Percentiles rank a stretch among this genome's conserved stretches.
phyloP scores from a whole-genome alignment of 1,140 invertebrate genomes.

The Papilio polytes region DNA sequence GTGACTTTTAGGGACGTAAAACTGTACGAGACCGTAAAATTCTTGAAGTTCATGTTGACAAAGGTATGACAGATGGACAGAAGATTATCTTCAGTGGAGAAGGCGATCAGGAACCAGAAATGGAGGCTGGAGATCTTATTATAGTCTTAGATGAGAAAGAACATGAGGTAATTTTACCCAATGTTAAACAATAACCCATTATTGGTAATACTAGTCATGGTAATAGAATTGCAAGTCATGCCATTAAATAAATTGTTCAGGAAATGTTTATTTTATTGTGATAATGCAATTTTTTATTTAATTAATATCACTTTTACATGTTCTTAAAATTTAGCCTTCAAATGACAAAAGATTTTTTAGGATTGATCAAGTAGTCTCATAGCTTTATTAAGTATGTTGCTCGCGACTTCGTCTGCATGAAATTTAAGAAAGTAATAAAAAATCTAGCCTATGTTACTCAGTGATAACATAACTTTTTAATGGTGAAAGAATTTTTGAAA shows the following conservation, averaged over 20 bases:
- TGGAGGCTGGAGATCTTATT: constrained; percentile 97
- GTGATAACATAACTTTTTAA: no score
- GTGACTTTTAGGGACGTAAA: constrained; percentile 89
- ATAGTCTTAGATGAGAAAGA: constrained; percentile 99
- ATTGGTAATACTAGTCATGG: background rate
- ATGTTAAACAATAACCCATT: background rate
- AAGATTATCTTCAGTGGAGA: constrained; percentile 98
- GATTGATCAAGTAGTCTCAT: no score
- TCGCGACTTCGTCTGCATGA: no score
- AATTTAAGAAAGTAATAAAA: no score
- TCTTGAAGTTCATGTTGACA: constrained; percentile 98
- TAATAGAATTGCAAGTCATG: background rate
- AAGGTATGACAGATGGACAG: constrained; percentile 98
- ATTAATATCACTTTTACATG: background rate
- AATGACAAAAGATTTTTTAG: no score
- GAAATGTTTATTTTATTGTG: background rate
- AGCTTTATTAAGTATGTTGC: no score
- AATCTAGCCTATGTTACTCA: no score
- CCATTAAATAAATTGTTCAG: background rate
- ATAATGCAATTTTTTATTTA: background rate
- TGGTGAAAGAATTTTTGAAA: no score
- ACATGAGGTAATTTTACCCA: constrained; percentile 86
- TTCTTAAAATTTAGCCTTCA: no score
- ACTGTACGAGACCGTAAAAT: constrained; percentile 97
- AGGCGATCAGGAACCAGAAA: constrained; percentile 98